Percentiles rank a stretch among this genome's conserved stretches.
Conservation (phyloP, 2,888 invertebrate genomes). For the Aspidapion aeneum region DNA sequence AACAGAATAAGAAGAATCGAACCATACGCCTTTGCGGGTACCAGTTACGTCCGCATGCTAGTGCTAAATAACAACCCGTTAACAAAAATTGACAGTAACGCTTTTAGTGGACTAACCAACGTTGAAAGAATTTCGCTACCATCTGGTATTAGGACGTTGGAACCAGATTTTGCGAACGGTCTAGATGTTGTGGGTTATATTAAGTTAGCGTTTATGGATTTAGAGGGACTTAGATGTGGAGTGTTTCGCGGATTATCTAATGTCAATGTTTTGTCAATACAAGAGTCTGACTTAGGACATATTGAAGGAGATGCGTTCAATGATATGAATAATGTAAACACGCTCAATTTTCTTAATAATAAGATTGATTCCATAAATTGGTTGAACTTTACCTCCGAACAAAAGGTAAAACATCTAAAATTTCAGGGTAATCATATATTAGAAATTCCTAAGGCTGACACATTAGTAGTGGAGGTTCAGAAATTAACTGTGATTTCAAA, state of each 20-base stretch:
- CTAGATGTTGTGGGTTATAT: constrained; percentile 78
- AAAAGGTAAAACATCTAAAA: constrained; percentile 66
- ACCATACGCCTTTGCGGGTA: constrained; percentile 82
- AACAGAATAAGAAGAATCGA: constrained; percentile 55
- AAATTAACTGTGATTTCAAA: constrained; percentile 70
- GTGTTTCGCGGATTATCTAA: constrained; percentile 76
- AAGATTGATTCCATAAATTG: constrained; percentile 81
- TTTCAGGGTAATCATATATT: constrained; percentile 82
- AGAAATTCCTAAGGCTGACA: constrained; percentile 66
- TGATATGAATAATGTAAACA: constrained; percentile 68
- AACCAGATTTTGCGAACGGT: constrained; percentile 77
- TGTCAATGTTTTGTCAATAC: constrained; percentile 70
- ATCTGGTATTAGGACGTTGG: constrained; percentile 71
- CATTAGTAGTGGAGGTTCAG: constrained; percentile 68
- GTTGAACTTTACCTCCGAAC: constrained; percentile 66
- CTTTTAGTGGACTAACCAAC: constrained; percentile 80
- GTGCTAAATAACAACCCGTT: constrained; percentile 83
- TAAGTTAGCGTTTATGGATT: constrained; percentile 81
- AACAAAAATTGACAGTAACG: constrained; percentile 73
- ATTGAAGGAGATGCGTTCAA: constrained; percentile 73
- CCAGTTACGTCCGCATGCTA: constrained; percentile 77
- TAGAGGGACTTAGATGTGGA: constrained; percentile 48
- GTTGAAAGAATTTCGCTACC: constrained; percentile 82
- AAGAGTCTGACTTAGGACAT: constrained; percentile 78
- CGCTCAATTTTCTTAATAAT: constrained; percentile 75